Conservation (phyloP, 2,888 invertebrate genomes). For the Cenopis cana region DNA sequence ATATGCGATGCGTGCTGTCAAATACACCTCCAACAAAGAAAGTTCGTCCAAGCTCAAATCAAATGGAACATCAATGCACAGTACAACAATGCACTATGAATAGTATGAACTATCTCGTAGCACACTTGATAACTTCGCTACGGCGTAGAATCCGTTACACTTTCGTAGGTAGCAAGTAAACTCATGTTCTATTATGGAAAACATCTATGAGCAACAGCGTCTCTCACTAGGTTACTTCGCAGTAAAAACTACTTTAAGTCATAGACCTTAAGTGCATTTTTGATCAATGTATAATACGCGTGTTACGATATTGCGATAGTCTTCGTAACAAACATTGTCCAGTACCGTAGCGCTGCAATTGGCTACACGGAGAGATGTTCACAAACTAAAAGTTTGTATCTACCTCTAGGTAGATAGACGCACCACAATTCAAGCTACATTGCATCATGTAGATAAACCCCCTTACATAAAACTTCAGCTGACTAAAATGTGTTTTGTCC, state of each 20-base stretch:
- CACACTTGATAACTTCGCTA: slow-evolving; percentile 14
- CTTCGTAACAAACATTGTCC: not conserved
- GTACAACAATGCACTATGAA: not conserved
- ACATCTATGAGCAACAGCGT: not conserved
- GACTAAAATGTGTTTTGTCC: no score
- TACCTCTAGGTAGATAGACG: no score
- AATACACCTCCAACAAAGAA: not conserved
- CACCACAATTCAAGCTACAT: not conserved
- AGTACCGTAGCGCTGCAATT: no score
- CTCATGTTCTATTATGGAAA: not conserved
- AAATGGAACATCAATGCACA: slow-evolving; percentile 11
- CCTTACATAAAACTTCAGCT: no score
- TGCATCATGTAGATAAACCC: no score
- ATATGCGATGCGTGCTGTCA: not conserved
- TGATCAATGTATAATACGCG: not conserved
- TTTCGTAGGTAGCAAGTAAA: slow-evolving; percentile 2
- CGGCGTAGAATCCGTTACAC: slow-evolving; percentile 6
- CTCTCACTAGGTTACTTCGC: not conserved
- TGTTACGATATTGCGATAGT: not conserved
- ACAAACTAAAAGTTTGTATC: not conserved
- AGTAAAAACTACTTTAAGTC: not conserved
- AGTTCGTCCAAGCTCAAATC: slow-evolving; percentile 1
- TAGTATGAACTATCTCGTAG: slow-evolving; percentile 9
- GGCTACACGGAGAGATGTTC: not conserved
- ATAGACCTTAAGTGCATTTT: not conserved